Percentiles rank a stretch among this genome's conserved stretches.
Evolutionary conservation across 1,140 invertebrate genomes (phyloP).

Genomic region (Coenobita brevimanus): DNA sequence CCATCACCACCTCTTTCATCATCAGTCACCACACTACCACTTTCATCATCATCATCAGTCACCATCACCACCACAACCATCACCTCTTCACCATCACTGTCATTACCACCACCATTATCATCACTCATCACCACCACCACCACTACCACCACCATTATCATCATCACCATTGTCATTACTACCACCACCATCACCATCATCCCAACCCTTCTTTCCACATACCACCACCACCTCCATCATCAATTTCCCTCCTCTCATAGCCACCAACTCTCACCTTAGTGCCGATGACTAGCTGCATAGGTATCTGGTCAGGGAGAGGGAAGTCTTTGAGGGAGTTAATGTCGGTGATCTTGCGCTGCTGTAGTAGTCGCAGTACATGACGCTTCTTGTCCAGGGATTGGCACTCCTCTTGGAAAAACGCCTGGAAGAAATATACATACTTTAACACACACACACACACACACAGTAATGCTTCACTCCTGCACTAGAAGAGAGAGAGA

Average conservation of each 20-base stretch:
- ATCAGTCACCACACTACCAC: too few relatives aligned
- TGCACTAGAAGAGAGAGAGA: slow-evolving; percentile 1
- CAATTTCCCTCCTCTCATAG: too few relatives aligned
- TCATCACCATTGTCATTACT: too few relatives aligned
- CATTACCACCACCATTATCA: too few relatives aligned
- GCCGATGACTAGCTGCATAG: slow-evolving; percentile 95
- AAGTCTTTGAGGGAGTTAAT: slow-evolving; percentile 88
- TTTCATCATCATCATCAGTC: too few relatives aligned
- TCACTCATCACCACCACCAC: too few relatives aligned
- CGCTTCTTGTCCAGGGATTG: slow-evolving; percentile 91
- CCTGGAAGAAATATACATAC: slow-evolving; percentile 73
- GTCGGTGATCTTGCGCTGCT: slow-evolving; percentile 93
- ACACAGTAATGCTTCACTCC: neutral
- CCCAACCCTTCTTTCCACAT: too few relatives aligned
- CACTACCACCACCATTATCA: too few relatives aligned
- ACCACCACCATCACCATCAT: neutral
- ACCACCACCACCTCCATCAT: too few relatives aligned
- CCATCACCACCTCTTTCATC: too few relatives aligned
- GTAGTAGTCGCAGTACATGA: slow-evolving; percentile 93
- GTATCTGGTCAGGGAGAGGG: slow-evolving; percentile 96
- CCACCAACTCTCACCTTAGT: slow-evolving; percentile 91
- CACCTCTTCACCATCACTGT: too few relatives aligned
- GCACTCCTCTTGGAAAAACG: slow-evolving; percentile 97
- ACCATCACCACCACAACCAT: too few relatives aligned
- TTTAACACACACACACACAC: neutral